These are phyloP conservation scores for Holothuria leucospilota DNA, from an alignment of 53 echinoderm and acorn worm species.

Conservation along the genomic window DNA sequence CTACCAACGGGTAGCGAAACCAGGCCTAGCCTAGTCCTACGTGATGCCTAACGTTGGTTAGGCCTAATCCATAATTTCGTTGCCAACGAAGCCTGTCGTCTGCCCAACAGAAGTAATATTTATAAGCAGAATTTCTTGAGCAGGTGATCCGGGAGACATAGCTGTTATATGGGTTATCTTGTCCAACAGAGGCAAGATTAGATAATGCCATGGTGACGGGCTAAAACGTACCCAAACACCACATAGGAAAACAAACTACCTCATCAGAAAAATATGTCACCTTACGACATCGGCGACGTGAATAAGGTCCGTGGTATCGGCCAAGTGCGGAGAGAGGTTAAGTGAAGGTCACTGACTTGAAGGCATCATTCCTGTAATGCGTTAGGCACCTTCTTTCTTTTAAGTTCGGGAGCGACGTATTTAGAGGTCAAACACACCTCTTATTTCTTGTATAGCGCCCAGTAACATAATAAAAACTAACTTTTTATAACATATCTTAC, in stretches of 20 bases:
- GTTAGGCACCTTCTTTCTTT: too few relatives aligned
- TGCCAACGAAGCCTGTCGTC: background rate
- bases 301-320: background rate
- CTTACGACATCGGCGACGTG: background rate
- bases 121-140: background rate
- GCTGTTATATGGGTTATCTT: background rate
- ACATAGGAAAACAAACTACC: background rate
- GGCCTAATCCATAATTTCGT: background rate
- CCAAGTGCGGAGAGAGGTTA: background rate
- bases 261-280: background rate
- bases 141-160: background rate
- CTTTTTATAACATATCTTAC: too few relatives aligned
- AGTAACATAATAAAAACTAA: too few relatives aligned
- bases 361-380: background rate
- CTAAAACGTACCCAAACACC: background rate
- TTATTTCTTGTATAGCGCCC: too few relatives aligned
- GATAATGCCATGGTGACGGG: background rate
- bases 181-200: background rate
- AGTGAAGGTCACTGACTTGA: background rate
- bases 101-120: conserved; percentile 7
- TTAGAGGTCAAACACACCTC: too few relatives aligned
- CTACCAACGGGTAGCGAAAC: too few relatives aligned
- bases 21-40: too few relatives aligned
- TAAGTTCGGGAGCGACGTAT: too few relatives aligned
- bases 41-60: background rate